Evolutionary conservation across 1,140 invertebrate species (phyloP).

Genomic region (Heliconius hermathena): DNA sequence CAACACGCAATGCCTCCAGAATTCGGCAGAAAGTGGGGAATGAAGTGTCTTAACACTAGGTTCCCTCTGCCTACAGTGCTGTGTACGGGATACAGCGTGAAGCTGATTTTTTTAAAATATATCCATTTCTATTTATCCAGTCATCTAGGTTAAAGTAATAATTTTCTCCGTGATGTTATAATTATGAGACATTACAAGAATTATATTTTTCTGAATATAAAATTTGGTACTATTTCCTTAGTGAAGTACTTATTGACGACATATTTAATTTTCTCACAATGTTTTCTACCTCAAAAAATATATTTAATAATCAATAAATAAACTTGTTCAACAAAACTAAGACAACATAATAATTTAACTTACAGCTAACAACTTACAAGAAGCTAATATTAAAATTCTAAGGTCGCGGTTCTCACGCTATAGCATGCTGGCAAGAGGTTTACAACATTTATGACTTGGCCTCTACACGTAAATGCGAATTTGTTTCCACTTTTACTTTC

Average conservation of each 20-base stretch:
- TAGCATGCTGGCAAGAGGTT: constrained; percentile 46
- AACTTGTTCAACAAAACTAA: not conserved
- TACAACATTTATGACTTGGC: constrained; percentile 25
- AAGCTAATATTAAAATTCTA: constrained; percentile 58
- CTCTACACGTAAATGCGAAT: constrained; percentile 27
- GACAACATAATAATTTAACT: not conserved
- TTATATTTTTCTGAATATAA: too few relatives aligned
- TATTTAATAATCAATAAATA: not conserved
- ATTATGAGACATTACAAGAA: too few relatives aligned
- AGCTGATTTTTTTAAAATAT: not conserved
- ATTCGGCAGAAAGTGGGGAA: too few relatives aligned
- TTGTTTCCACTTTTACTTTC: constrained; percentile 38
- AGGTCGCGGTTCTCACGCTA: constrained; percentile 49
- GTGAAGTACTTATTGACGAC: too few relatives aligned
- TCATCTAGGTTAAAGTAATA: too few relatives aligned
- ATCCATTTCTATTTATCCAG: not conserved
- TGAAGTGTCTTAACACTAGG: too few relatives aligned
- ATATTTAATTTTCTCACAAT: too few relatives aligned
- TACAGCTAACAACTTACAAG: not conserved
- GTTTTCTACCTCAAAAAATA: not conserved
- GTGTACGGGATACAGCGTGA: too few relatives aligned
- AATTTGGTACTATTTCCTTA: too few relatives aligned
- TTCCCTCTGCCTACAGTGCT: too few relatives aligned
- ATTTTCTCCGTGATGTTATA: too few relatives aligned
- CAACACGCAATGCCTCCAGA: too few relatives aligned